Percentiles rank a stretch among this genome's conserved stretches.
Evolutionary conservation across 2,797 vertebrate species (phyloP).

Genomic region (Enteromius thamalakanensis): DNA sequence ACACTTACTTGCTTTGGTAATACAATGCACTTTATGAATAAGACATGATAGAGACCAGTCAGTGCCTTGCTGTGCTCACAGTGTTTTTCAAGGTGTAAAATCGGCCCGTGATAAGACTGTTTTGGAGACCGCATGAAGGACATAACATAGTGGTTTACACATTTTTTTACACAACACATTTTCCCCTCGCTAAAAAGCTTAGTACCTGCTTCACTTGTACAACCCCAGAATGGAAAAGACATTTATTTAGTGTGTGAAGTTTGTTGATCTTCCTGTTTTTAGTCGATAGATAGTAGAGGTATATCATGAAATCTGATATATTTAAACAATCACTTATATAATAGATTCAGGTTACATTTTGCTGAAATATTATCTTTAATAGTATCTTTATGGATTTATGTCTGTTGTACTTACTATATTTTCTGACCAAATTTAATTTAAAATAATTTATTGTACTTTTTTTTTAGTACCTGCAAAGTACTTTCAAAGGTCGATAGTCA

Average conservation of each 20-base stretch:
- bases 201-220: background rate
- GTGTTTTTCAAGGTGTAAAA: background rate
- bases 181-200: background rate
- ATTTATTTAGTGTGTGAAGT: background rate
- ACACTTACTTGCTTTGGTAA: slow-evolving; percentile 26
- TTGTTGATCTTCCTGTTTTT: background rate
- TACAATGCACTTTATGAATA: slow-evolving; percentile 40
- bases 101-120: slow-evolving; percentile 3
- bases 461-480: background rate
- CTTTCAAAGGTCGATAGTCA: background rate
- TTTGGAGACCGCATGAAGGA: slow-evolving; percentile 23
- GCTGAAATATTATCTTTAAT: background rate
- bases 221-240: background rate
- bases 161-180: no score
- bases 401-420: no score
- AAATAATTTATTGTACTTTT: no score
- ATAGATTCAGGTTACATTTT: background rate
- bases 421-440: background rate
- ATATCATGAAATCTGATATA: background rate
- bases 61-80: background rate
- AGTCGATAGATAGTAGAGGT: no score
- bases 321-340: background rate
- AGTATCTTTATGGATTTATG: background rate
- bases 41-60: slow-evolving; percentile 1
- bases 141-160: background rate